phyloP scores from a whole-genome alignment of 2,797 vertebrate genomes.

The Pseudomugil gertrudae region DNA sequence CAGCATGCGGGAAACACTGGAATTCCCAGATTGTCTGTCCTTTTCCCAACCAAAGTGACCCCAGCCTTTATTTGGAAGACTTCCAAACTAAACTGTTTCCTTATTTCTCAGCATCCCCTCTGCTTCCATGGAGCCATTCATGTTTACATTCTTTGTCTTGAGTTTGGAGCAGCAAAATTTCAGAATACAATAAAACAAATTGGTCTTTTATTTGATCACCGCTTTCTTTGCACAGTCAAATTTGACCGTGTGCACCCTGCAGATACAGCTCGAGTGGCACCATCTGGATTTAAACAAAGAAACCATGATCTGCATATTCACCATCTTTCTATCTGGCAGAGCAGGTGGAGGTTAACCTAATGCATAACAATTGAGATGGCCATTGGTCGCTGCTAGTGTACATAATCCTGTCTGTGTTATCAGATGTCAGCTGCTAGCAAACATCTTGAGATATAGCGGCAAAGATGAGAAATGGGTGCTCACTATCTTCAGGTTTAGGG shows the following conservation, averaged over 20 bases:
- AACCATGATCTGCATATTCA: constrained; percentile 66
- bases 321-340: constrained; percentile 37
- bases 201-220: not conserved
- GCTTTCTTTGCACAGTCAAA: constrained; percentile 3
- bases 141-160: constrained; percentile 13
- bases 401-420: constrained; percentile 58
- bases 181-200: constrained; percentile 6
- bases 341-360: constrained; percentile 66
- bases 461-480: constrained; percentile 60
- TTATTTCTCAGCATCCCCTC: not conserved
- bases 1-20: constrained; percentile 43
- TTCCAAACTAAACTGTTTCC: constrained; percentile 34
- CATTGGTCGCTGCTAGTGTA: constrained; percentile 29
- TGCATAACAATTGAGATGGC: constrained; percentile 58
- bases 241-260: constrained; percentile 24
- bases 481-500: constrained; percentile 35
- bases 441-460: constrained; percentile 46
- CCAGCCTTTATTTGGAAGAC: constrained; percentile 31
- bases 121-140: not conserved
- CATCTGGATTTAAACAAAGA: constrained; percentile 58
- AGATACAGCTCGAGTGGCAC: constrained; percentile 44
- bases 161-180: not conserved
- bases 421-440: constrained; percentile 68
- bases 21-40: constrained; percentile 53
- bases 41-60: constrained; percentile 53